Base-by-base conservation (phyloP, 2,797 vertebrate species). In the Oryzias sinensis region DNA sequence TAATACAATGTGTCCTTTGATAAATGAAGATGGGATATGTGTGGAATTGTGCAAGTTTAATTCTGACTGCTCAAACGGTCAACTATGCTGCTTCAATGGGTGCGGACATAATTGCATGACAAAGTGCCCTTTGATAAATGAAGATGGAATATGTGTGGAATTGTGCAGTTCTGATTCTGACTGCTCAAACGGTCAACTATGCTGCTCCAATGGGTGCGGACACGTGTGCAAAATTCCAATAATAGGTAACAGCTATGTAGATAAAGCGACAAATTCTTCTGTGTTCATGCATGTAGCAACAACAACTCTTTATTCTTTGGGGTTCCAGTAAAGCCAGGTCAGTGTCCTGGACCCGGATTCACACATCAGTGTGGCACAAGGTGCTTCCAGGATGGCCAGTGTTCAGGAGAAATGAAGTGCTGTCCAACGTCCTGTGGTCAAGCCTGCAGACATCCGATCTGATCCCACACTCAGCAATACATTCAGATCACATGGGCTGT, bases 121-220 rank as follows among this genome's bases (percentile, higher is more conserved):
- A 20, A 14, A 2, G 6, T 56, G 53, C 7, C 43, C 43, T n/a
- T n/a, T n/a, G n/a, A n/a, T 20, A 20, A 20, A 20, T 20, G 20
- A 20, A 20, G 20, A 20, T 20, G 20, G 20, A 2, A 20, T 20
- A 57, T 13, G 29, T 20, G n/a, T 16, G 45, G 17, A 16, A 17
- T 1, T 14, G 0, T 56, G 54, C 27, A 9, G 0, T 5, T 5
- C 6, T 20, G 14, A 22, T 18, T 15, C 8, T 9, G 16, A 56
- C 8, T 56, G 55, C 18, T 0, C 5, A 22, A 3, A 14, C 2
- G 14, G 20, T 48, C 3, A 48, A 13, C 5, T 4, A 22, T 57
- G 55, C 55, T 57, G 55, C 45, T 57, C 6, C 18, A 48, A 57
- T 13, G 33, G 55, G 20, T 57, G 44, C 48, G 55, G 44, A 6